Evolutionary conservation across 1,140 invertebrate genomes (phyloP).

Genomic region (Dendroctonus valens): DNA sequence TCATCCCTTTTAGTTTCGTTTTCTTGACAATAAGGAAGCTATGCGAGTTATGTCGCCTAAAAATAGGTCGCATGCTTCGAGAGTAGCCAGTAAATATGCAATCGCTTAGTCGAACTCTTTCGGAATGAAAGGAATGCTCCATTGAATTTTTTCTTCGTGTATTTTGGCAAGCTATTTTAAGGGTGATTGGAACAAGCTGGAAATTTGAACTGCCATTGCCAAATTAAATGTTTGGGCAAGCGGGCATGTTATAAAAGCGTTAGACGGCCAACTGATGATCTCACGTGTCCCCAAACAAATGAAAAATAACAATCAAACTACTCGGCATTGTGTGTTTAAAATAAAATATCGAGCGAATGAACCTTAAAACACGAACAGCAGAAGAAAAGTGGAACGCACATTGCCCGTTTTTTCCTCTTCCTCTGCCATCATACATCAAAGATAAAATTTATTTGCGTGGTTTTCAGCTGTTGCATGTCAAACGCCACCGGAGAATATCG

Average conservation of each 20-base stretch:
- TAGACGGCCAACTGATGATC: not conserved
- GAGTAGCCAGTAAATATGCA: too few relatives aligned
- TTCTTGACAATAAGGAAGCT: constrained; percentile 23
- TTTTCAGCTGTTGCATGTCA: not conserved
- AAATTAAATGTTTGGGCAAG: too few relatives aligned
- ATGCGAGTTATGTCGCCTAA: constrained; percentile 19
- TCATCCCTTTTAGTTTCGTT: constrained; percentile 15
- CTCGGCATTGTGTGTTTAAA: constrained; percentile 6
- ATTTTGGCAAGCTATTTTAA: too few relatives aligned
- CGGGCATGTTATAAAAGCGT: too few relatives aligned
- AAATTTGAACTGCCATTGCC: too few relatives aligned
- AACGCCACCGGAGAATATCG: too few relatives aligned
- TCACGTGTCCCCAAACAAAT: not conserved
- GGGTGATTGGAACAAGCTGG: too few relatives aligned
- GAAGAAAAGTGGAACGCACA: constrained; percentile 16
- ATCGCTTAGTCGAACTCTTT: too few relatives aligned
- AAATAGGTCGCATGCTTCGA: constrained; percentile 4
- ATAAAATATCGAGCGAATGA: constrained; percentile 13
- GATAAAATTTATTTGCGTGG: constrained; percentile 7
- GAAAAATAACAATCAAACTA: not conserved
- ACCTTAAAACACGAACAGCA: constrained; percentile 14
- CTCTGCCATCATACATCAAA: not conserved
- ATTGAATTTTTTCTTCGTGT: too few relatives aligned
- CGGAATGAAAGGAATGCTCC: too few relatives aligned
- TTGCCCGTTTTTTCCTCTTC: constrained; percentile 8